These are phyloP conservation scores for Rhizoglyphus robini DNA, from an alignment of 1,140 invertebrate species.

Conservation along the genomic window DNA sequence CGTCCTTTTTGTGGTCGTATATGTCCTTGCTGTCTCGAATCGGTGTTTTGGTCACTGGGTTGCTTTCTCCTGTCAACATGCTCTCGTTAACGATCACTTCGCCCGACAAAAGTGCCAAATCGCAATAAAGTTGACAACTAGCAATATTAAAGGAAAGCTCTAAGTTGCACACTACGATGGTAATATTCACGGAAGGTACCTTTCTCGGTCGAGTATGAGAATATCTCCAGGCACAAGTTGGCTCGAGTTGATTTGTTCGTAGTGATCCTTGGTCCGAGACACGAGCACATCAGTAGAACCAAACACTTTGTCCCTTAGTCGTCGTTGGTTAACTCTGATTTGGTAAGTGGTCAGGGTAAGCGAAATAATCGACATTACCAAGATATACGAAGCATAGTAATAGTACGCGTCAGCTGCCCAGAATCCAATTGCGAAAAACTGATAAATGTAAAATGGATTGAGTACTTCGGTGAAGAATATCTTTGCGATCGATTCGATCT, in stretches of 20 bases:
- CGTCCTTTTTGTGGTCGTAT: slow-evolving; percentile 49
- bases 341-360: slow-evolving; percentile 33
- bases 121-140: slow-evolving; percentile 72
- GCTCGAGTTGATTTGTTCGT: slow-evolving; percentile 28
- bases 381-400: slow-evolving; percentile 44
- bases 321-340: slow-evolving; percentile 50
- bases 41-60: slow-evolving; percentile 49
- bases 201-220: slow-evolving; percentile 55
- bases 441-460: slow-evolving; percentile 42
- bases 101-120: slow-evolving; percentile 72
- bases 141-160: no score
- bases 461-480: slow-evolving; percentile 32
- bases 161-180: no score
- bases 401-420: slow-evolving; percentile 45
- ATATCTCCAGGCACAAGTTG: slow-evolving; percentile 81
- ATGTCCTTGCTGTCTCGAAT: slow-evolving; percentile 29
- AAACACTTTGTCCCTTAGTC: slow-evolving; percentile 53
- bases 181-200: neutral
- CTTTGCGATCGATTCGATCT: slow-evolving; percentile 36
- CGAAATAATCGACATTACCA: slow-evolving; percentile 43
- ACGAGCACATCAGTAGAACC: slow-evolving; percentile 52
- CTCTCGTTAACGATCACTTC: slow-evolving; percentile 86
- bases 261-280: slow-evolving; percentile 38
- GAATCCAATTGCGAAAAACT: slow-evolving; percentile 41
- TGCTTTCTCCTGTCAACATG: slow-evolving; percentile 73